Evolutionary conservation across 2,797 vertebrate species (phyloP).

Genomic region (Centroberyx gerrardi): DNA sequence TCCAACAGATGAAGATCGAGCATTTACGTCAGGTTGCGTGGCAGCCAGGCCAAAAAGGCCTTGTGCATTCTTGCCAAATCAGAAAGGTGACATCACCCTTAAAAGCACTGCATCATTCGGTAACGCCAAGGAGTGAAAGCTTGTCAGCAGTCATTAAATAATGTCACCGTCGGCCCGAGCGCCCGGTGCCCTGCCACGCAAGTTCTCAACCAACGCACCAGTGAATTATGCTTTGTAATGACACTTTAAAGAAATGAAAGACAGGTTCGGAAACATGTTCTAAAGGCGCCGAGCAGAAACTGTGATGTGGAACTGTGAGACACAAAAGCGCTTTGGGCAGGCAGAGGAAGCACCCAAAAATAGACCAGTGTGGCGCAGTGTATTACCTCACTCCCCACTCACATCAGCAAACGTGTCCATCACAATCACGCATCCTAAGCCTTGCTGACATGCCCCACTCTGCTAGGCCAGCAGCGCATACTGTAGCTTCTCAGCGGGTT

Average conservation of each 20-base stretch:
- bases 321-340: slow-evolving; percentile 60
- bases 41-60: slow-evolving; percentile 34
- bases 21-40: slow-evolving; percentile 45
- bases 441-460: slow-evolving; percentile 68
- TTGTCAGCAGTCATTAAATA: slow-evolving; percentile 30
- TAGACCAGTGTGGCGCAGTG: slow-evolving; percentile 59
- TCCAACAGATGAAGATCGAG: slow-evolving; percentile 56
- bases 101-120: slow-evolving; percentile 16
- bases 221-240: slow-evolving; percentile 15
- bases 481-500: slow-evolving; percentile 55
- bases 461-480: slow-evolving; percentile 50
- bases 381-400: slow-evolving; percentile 70
- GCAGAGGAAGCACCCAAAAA: slow-evolving; percentile 67
- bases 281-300: slow-evolving; percentile 32
- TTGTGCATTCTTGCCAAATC: neutral
- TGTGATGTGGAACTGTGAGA: slow-evolving; percentile 45
- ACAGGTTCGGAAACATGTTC: slow-evolving; percentile 2
- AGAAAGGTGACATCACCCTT: slow-evolving; percentile 16
- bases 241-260: slow-evolving; percentile 31
- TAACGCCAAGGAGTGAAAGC: slow-evolving; percentile 27
- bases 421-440: slow-evolving; percentile 69
- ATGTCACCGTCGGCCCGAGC: slow-evolving; percentile 6
- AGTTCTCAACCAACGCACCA: slow-evolving; percentile 8
- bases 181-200: neutral
- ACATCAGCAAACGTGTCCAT: slow-evolving; percentile 78